Base-by-base conservation (phyloP, 2,888 invertebrate species). In the Pachliopta kotzebuea region DNA sequence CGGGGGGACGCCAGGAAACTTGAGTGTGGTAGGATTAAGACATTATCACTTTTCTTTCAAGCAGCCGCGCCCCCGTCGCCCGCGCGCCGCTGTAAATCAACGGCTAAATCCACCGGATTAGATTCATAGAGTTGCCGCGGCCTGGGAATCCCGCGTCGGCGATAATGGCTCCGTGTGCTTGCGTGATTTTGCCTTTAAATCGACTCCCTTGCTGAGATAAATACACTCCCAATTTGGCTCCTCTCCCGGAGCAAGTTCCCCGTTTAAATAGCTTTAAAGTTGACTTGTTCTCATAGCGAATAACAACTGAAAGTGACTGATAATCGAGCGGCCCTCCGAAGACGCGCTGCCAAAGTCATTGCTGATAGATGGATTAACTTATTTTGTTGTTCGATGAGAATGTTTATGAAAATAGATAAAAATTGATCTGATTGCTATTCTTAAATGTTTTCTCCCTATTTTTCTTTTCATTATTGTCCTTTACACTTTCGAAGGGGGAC, bases 1-100 rank as follows among this genome's bases (percentile, higher is more conserved):
- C 70, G 75, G 74, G 73, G 72, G 76, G 74, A 70, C 63, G 73
- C 75, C 76, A 79, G 81, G 75, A 82, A 80, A 77, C 83, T 88
- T 86, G 80, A 90, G 92, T 92, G 92, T 91, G 92, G 87, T 89
- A 87, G 93, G 92, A 93, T 93, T 93, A 93, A 93, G 93, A 93
- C 93, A 93, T 94, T 93, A 93, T 93, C 93, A 93, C 93, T 93
- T 93, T 93, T 93, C 93, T 93, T 93, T 92, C 81, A 75, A 85
- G 85, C 84, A 86, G 82, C 82, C 82, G 83, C 85, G 88, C 89
- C 90, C 88, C 85, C 83, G 77, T 81, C 77, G 83, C 83, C 85
- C 73, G 79, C 77, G 76, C 78, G 81, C 84, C 86, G 82, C 90
- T 90, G 89, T 91, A 92, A 92, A 93, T 92, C 93, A 92, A 90